Evolutionary conservation across 2,888 invertebrate genomes (phyloP).

Genomic region (Drosophila affinis): DNA sequence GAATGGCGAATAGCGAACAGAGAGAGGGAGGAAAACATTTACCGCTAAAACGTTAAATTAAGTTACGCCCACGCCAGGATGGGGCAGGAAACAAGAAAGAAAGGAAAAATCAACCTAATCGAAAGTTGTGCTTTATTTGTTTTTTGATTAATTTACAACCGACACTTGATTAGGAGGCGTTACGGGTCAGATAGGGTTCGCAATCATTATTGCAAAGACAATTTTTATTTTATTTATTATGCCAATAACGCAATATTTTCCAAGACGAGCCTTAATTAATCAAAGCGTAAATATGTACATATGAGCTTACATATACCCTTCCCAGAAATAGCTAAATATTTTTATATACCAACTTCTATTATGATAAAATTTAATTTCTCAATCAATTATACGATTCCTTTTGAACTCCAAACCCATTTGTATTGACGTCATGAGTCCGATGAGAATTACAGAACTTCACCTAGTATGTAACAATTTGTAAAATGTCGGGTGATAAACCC

Average conservation of each 20-base stretch:
- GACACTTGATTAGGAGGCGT: conserved; percentile 11
- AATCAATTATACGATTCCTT: not conserved
- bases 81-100: not conserved
- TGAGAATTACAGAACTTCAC: not conserved
- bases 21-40: not conserved
- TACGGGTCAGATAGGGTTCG: conserved; percentile 18
- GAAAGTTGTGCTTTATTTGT: conserved; percentile 8
- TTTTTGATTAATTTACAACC: conserved; percentile 23
- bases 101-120: conserved; percentile 13
- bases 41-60: not conserved
- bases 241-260: not conserved
- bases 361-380: not conserved
- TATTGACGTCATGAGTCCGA: not conserved
- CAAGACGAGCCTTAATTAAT: not conserved
- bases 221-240: conserved; percentile 1
- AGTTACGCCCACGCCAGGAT: not conserved
- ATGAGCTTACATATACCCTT: no score
- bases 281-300: not conserved
- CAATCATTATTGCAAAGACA: conserved; percentile 7
- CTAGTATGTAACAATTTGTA: conserved; percentile 3
- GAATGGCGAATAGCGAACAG: no score
- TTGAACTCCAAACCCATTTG: not conserved
- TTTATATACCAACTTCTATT: not conserved
- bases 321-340: no score
- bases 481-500: conserved; percentile 23